phyloP scores from a whole-genome alignment of 2,113 vertebrate genomes.

The Ictalurus punctatus region DNA sequence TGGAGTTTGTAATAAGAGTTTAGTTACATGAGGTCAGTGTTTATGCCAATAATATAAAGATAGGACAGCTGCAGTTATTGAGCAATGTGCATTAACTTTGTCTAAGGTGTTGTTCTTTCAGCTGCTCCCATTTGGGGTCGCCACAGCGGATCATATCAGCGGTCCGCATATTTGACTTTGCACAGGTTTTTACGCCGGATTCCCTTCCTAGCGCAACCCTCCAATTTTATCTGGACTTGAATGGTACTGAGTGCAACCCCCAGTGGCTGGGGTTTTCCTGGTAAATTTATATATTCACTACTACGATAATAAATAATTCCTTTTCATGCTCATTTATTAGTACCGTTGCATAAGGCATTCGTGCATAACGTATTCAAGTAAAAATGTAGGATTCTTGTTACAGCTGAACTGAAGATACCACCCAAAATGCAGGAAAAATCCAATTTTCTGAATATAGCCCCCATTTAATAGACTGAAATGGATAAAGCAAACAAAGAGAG shows the following conservation, averaged over 20 bases:
- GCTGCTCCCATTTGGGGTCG: too few species aligned
- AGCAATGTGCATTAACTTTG: too few species aligned
- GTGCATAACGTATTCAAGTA: not conserved
- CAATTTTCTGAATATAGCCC: not conserved
- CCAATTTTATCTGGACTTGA: too few species aligned
- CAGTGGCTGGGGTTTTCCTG: not conserved
- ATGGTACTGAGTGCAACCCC: too few species aligned
- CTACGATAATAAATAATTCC: not conserved
- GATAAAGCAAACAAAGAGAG: slow-evolving; percentile 3
- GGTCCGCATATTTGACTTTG: too few species aligned
- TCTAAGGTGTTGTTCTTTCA: not conserved
- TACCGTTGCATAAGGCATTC: not conserved
- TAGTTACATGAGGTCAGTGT: not conserved
- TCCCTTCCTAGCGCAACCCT: too few species aligned
- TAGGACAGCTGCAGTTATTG: too few species aligned
- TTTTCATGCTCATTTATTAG: not conserved
- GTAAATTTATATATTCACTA: not conserved
- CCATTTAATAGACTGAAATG: not conserved
- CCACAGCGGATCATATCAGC: too few species aligned
- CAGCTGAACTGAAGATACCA: not conserved
- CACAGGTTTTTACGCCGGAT: too few species aligned
- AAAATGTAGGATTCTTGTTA: not conserved
- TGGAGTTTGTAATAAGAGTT: not conserved
- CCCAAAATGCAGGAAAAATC: not conserved
- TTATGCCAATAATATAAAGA: too few species aligned